These are phyloP conservation scores for Cephus pulcher DNA, from an alignment of 2,888 invertebrate species.

Conservation along the genomic window DNA sequence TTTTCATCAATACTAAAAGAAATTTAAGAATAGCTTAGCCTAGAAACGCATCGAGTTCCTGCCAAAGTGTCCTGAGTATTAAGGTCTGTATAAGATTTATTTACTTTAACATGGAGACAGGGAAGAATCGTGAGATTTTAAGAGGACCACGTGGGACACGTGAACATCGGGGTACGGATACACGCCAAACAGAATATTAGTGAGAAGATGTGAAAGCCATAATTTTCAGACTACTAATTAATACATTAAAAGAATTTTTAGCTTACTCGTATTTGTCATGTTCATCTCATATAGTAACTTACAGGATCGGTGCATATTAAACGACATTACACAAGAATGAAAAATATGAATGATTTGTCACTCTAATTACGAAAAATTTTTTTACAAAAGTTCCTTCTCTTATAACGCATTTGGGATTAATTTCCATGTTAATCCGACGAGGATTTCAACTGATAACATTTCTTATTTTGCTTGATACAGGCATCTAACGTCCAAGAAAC, in stretches of 20 bases:
- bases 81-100: constrained; percentile 3
- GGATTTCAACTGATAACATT: not conserved
- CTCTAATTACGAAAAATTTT: not conserved
- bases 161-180: too few species aligned
- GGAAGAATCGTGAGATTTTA: not conserved
- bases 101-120: not conserved
- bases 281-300: not conserved
- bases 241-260: not conserved
- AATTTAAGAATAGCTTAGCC: constrained; percentile 32
- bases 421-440: not conserved
- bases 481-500: not conserved
- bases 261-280: not conserved
- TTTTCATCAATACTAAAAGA: constrained; percentile 23
- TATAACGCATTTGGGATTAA: not conserved
- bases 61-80: constrained; percentile 50
- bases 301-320: not conserved
- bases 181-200: not conserved
- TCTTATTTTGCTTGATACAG: not conserved
- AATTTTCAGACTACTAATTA: not conserved
- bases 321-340: not conserved
- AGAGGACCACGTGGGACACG: not conserved
- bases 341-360: not conserved
- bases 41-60: constrained; percentile 34
- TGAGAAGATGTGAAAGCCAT: not conserved
- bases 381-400: not conserved